These are phyloP conservation scores for Drosophila gunungcola DNA, from an alignment of 1,140 invertebrate genomes.

Conservation along the genomic window DNA sequence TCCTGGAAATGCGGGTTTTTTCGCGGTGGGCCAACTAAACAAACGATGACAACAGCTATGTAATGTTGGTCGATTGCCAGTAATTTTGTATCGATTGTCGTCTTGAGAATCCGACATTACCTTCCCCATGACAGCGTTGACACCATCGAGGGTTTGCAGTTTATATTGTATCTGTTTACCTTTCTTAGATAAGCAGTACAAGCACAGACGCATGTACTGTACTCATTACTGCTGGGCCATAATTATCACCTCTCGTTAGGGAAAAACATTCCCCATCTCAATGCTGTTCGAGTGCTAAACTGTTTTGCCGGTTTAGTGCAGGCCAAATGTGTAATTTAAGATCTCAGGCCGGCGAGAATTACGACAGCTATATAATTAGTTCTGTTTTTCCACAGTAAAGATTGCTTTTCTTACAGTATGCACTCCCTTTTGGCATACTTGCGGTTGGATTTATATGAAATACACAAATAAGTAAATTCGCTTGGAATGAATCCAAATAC, in stretches of 20 bases:
- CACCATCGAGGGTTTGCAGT: conserved; percentile 8
- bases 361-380: conserved; percentile 13
- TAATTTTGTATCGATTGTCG: conserved; percentile 67
- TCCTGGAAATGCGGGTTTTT: conserved; percentile 5
- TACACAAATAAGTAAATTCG: conserved; percentile 57
- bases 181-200: conserved; percentile 30
- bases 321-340: conserved; percentile 17
- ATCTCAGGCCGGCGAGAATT: not conserved
- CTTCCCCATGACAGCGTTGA: conserved; percentile 7
- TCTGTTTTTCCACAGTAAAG: conserved; percentile 7
- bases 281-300: conserved; percentile 10
- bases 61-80: conserved; percentile 68
- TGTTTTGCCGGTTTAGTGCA: conserved; percentile 10
- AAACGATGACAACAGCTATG: conserved; percentile 48
- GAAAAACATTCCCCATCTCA: conserved; percentile 1
- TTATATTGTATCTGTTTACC: conserved; percentile 33
- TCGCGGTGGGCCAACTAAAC: conserved; percentile 6
- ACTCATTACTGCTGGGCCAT: conserved; percentile 1
- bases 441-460: conserved; percentile 23
- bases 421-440: conserved; percentile 3
- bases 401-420: not conserved
- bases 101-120: conserved; percentile 22
- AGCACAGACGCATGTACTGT: conserved; percentile 19
- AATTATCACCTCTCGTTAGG: conserved; percentile 28
- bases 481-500: conserved; percentile 69